Evolutionary conservation across 2,888 invertebrate genomes (phyloP).

Genomic region (Nomada fabriciana): DNA sequence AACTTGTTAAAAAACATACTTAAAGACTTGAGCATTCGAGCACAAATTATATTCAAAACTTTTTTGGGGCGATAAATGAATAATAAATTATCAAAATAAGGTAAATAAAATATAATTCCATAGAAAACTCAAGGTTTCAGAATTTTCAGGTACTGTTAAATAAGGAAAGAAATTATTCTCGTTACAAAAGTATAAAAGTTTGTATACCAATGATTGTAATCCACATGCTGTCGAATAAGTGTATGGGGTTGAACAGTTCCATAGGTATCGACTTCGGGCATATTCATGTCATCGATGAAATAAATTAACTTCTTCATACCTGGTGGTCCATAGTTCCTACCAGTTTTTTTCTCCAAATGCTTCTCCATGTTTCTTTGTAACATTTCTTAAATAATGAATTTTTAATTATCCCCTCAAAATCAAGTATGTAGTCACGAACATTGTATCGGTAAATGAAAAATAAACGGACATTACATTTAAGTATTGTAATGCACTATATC

Average conservation of each 20-base stretch:
- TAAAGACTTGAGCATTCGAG: too few relatives aligned
- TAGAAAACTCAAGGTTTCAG: too few relatives aligned
- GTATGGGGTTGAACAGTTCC: conserved; percentile 98
- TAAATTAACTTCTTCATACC: conserved; percentile 97
- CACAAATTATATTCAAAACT: too few relatives aligned
- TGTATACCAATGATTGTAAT: conserved; percentile 94
- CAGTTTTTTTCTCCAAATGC: conserved; percentile 97
- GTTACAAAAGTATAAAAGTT: not conserved
- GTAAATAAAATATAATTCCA: too few relatives aligned
- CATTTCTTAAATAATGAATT: conserved; percentile 87
- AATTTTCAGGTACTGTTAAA: too few relatives aligned
- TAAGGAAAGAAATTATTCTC: too few relatives aligned
- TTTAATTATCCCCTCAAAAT: conserved; percentile 8
- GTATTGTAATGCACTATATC: too few relatives aligned
- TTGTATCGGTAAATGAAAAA: not conserved
- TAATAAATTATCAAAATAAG: too few relatives aligned
- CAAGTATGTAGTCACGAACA: not conserved
- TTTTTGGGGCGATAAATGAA: too few relatives aligned
- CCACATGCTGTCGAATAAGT: conserved; percentile 95
- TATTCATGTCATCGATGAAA: conserved; percentile 98
- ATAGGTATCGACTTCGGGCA: conserved; percentile 98
- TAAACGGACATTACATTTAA: too few relatives aligned
- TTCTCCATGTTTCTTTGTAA: conserved; percentile 95
- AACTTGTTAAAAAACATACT: too few relatives aligned
- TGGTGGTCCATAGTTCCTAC: conserved; percentile 96